Evolutionary conservation across 2,797 vertebrate genomes (phyloP).

Genomic region (Peromyscus eremicus): DNA sequence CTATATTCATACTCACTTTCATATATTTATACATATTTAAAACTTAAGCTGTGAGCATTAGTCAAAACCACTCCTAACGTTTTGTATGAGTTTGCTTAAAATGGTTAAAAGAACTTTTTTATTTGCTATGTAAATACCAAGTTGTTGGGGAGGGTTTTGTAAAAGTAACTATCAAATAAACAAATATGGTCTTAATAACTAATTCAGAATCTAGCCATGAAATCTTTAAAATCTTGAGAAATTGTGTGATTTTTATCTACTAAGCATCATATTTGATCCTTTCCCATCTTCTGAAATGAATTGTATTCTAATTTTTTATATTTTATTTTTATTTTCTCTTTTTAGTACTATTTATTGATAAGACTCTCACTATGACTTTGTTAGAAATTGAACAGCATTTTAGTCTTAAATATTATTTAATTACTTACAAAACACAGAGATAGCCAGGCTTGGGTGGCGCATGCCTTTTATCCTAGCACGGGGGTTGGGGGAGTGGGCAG

Average conservation of each 20-base stretch:
- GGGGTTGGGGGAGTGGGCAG: too few species aligned
- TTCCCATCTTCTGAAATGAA: constrained; percentile 49
- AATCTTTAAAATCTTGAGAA: constrained; percentile 28
- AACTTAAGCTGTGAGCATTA: not conserved
- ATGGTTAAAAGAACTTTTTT: constrained; percentile 34
- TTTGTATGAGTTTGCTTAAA: constrained; percentile 43
- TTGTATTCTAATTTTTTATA: not conserved
- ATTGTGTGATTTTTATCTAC: constrained; percentile 49
- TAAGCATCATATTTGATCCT: constrained; percentile 28
- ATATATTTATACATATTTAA: too few species aligned
- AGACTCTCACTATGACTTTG: not conserved
- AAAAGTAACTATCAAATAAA: not conserved
- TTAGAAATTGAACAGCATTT: constrained; percentile 40
- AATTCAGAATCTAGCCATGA: constrained; percentile 18
- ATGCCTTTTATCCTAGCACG: too few species aligned
- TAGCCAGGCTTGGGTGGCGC: too few species aligned
- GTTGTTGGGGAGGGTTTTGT: not conserved
- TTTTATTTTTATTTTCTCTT: not conserved
- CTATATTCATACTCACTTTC: not conserved
- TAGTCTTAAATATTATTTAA: constrained; percentile 52
- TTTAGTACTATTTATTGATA: constrained; percentile 5
- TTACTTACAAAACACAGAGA: constrained; percentile 29
- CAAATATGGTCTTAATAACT: constrained; percentile 27
- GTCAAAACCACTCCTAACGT: not conserved
- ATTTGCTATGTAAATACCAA: constrained; percentile 3